Evolutionary conservation across 2,797 vertebrate genomes (phyloP), one percentile per base, ranked within the genome.

Genomic region (Clarias laeviceps): DNA sequence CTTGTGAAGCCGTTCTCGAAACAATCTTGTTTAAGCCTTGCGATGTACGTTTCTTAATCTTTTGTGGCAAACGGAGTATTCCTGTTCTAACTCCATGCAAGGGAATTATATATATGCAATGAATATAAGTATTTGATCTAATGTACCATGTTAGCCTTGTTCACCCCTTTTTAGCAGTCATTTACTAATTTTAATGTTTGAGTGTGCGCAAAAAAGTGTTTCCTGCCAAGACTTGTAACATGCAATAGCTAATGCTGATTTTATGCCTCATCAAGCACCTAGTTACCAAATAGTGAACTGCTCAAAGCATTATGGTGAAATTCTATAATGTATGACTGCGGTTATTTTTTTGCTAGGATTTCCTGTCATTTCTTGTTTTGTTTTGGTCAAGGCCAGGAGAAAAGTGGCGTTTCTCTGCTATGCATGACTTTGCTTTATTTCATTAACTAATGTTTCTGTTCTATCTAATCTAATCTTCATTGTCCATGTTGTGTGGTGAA

Each of bases 401-500:
- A 80, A 74, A n/a, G 14, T 12, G 18, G 18, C 59, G 0, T 66
- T 66, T 79, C 64, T 40, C 76, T 84, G 61, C 54, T 65, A 74
- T 72, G 82, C 86, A 87, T 88, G 84, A 18, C 61, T 76, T 34
- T 65, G 14, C 64, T 59, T 50, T 65, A 22, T 73, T 73, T 84
- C n/a, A 88, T 70, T 84, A 32, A 72, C 56, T 80, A 76, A 56
- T 2, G 18, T 77, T 50, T 29, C 14, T 59, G 3, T 88, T 69
- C 45, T 45, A 45, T 45, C 45, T 45, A 45, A 56, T n/a, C 64
- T 83, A 72, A 80, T 77, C 78, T 27, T 40, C 74, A 37, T n/a
- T 83, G 84, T 84, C 81, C 76, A 78, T 78, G 76, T 27, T 59
- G 66, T 14, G 79, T 87, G 86, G 66, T 70, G 20, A 87, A 80